Evolutionary conservation across 2,888 invertebrate species (phyloP), one percentile per base, ranked within the genome.

Genomic region (Opisthograptis luteolata): DNA sequence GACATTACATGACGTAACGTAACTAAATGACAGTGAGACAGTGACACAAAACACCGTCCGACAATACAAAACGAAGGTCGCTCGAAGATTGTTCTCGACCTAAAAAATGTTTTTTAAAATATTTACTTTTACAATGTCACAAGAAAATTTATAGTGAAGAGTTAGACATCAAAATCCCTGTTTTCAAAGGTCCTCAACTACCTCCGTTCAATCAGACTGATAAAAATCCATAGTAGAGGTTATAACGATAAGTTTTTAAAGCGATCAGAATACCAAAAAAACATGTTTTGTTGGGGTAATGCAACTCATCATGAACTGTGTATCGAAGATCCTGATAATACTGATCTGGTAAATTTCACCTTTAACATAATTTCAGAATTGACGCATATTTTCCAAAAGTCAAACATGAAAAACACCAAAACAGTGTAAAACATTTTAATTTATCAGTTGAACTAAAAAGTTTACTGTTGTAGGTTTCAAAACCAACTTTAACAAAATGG

Each of bases 401-500:
- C n/a, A n/a, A n/a, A n/a, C n/a, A n/a, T n/a, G n/a, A n/a, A n/a
- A n/a, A n/a, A n/a, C n/a, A n/a, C n/a, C n/a, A n/a, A n/a, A n/a
- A n/a, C n/a, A n/a, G n/a, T n/a, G 17, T 17, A 17, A 17, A 17
- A 17, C 17, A 5, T 17, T 17, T 17, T 17, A n/a, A n/a, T 17
- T 17, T 5, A 17, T 17, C n/a, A n/a, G 17, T 17, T 8, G 20
- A 20, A 20, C 7, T 20, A 20, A 24, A n/a, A 22, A 6, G 22
- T 22, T 36, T 17, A 25, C 13, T 37, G 7, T 22, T 10, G 13
- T 66, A 95, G 95, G 91, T 94, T 55, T 86, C 93, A 60, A 89
- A 88, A 55, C 94, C 95, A 4, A 91, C 92, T 45, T 72, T 91
- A 54, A 89, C 94, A 49, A 91, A 92, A 68, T 94, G 94, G 94